phyloP scores from a whole-genome alignment of 92 coral and sea anemone genomes.

The Zoanthus solanderi region DNA sequence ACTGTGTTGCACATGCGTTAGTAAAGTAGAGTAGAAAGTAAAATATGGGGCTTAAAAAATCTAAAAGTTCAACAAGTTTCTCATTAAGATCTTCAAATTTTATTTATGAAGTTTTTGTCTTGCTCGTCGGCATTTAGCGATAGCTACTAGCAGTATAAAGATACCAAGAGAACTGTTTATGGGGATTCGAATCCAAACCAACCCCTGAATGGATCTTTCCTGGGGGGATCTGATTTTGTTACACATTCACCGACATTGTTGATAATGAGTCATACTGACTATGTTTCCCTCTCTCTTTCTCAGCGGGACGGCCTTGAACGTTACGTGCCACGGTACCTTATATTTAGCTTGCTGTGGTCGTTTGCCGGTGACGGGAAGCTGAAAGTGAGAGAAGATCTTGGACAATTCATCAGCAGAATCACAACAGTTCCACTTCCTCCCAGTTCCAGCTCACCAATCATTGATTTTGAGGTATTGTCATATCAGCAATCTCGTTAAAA shows the following conservation, averaged over 20 bases:
- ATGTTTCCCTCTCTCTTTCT: neutral
- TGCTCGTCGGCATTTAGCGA: too few species aligned
- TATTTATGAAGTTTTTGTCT: too few species aligned
- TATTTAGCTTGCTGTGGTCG: slow-evolving; percentile 92
- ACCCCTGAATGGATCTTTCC: neutral
- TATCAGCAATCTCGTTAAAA: neutral
- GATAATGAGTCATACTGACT: too few species aligned
- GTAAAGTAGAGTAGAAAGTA: too few species aligned
- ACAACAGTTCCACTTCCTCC: slow-evolving; percentile 95
- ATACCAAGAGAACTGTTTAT: too few species aligned
- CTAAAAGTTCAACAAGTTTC: too few species aligned
- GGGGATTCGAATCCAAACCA: too few species aligned
- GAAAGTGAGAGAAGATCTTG: slow-evolving; percentile 93
- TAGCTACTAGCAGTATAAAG: too few species aligned
- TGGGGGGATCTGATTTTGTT: neutral
- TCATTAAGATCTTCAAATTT: too few species aligned
- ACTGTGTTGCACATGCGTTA: too few species aligned
- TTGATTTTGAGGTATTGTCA: slow-evolving; percentile 90
- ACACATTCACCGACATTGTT: neutral
- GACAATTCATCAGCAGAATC: slow-evolving; percentile 82
- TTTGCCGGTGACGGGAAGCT: slow-evolving; percentile 97
- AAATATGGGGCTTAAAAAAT: too few species aligned
- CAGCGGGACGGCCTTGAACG: slow-evolving; percentile 95
- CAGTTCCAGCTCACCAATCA: slow-evolving; percentile 78
- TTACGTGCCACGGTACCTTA: slow-evolving; percentile 89